These are phyloP conservation scores for Aldrovandia affinis DNA, from an alignment of 2,797 vertebrate species.

Conservation along the genomic window DNA sequence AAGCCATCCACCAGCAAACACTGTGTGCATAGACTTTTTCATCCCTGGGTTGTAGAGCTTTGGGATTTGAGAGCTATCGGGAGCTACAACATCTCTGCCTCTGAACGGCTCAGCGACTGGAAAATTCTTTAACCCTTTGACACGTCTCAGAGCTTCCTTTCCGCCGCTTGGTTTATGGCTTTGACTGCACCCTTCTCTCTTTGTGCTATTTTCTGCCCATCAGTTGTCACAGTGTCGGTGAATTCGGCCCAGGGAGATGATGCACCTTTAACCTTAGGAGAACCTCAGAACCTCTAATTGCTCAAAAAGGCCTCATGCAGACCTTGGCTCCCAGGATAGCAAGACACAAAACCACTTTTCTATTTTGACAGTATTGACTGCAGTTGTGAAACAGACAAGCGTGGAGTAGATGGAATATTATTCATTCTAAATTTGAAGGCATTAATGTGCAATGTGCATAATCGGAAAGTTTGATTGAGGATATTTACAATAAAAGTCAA, in stretches of 20 bases:
- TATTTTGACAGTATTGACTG: background rate
- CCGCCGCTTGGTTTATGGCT: background rate
- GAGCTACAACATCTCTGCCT: too few relatives aligned
- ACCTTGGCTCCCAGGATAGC: background rate
- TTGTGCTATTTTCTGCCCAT: background rate
- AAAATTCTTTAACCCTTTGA: background rate
- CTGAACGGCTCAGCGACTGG: background rate
- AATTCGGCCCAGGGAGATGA: background rate
- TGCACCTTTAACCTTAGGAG: background rate
- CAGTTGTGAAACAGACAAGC: background rate
- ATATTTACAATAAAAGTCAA: background rate
- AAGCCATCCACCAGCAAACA: too few relatives aligned
- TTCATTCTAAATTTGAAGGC: background rate
- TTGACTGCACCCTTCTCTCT: background rate
- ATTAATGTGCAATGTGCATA: too few relatives aligned
- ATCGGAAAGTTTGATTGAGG: background rate
- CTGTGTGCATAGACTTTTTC: too few relatives aligned
- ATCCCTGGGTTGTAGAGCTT: too few relatives aligned
- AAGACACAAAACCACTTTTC: background rate
- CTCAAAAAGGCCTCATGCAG: background rate
- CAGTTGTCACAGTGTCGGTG: background rate
- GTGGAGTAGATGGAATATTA: background rate
- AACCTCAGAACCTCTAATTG: background rate
- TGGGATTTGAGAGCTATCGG: too few relatives aligned
- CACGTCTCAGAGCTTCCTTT: background rate